phyloP scores from a whole-genome alignment of 2,113 vertebrate species.

The Thamnophis sirtalis region DNA sequence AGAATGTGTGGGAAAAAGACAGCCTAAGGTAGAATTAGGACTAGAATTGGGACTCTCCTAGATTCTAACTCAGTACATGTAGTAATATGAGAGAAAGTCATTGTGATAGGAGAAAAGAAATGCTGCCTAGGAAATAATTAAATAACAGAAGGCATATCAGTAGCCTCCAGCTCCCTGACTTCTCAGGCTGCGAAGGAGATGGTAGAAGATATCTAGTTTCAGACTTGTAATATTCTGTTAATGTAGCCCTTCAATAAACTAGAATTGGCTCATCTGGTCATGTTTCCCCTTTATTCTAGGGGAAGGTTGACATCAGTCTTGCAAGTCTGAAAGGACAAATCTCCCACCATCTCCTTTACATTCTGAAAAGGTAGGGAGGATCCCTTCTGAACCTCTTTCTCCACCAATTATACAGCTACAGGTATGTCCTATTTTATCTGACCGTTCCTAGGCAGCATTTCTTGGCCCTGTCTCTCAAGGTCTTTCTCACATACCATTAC shows the following conservation, averaged over 20 bases:
- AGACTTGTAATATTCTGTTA: not conserved
- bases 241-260: not conserved
- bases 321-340: not conserved
- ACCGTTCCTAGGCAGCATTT: too few species aligned
- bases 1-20: not conserved
- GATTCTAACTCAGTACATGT: not conserved
- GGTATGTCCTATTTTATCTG: too few species aligned
- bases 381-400: not conserved
- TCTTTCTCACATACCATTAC: too few species aligned
- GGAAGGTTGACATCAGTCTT: not conserved
- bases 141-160: not conserved
- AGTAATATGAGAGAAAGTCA: not conserved
- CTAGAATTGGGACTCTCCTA: not conserved
- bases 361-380: too few species aligned
- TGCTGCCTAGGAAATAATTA: not conserved
- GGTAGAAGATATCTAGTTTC: not conserved
- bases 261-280: not conserved
- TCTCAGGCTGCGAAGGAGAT: not conserved
- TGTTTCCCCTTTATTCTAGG: not conserved
- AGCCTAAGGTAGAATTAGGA: not conserved
- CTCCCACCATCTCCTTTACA: not conserved
- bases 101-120: not conserved
- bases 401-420: too few species aligned
- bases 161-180: not conserved
- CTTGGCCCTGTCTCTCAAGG: too few species aligned